Evolutionary conservation across 2,113 vertebrate genomes (phyloP), one percentile per base, ranked within the genome.

Genomic region (Todiramphus chloris): DNA sequence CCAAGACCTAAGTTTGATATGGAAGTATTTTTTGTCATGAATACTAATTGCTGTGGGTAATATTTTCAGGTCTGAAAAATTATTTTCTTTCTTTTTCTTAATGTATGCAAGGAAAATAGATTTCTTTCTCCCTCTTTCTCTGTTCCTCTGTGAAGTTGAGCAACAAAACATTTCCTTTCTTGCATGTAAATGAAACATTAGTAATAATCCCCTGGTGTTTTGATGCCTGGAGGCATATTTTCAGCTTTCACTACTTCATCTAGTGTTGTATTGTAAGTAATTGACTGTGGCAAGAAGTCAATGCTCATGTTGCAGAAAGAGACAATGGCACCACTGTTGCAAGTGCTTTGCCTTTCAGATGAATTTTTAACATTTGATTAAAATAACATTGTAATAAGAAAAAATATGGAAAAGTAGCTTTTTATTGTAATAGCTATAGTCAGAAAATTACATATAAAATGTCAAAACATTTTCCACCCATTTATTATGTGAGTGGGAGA

Each of bases 151-250:
- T 90, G 76, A 95, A 89, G n/a, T 5, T 93, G 51, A 95, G 74
- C 53, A 93, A 94, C 66, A 93, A 43, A 92, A 94, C 27, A 83
- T 86, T 76, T 92, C 89, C 55, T 90, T 97, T 95, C 72, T 95
- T 92, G 93, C 93, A 97, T 98, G 84, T 85, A 97, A 98, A 98
- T 96, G 82, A 97, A 97, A 94, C 39, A 96, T 93, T 79, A 97
- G 75, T 96, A 96, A 96, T 97, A 98, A 97, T 96, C 88, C 92
- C 86, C 43, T 96, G 90, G 90, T 96, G 83, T 88, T 96, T 69
- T 95, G 94, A 93, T 24, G 96, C 92, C 91, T 81, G 50, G 78
- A 98, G 93, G 83, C 96, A 90, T 96, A 94, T 97, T 97, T 96
- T 97, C 85, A 96, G 93, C 84, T 93, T 97, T 97, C 74, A 96